Conservation (phyloP, 2,888 invertebrate genomes). For the Dolichomitus sp. region DNA sequence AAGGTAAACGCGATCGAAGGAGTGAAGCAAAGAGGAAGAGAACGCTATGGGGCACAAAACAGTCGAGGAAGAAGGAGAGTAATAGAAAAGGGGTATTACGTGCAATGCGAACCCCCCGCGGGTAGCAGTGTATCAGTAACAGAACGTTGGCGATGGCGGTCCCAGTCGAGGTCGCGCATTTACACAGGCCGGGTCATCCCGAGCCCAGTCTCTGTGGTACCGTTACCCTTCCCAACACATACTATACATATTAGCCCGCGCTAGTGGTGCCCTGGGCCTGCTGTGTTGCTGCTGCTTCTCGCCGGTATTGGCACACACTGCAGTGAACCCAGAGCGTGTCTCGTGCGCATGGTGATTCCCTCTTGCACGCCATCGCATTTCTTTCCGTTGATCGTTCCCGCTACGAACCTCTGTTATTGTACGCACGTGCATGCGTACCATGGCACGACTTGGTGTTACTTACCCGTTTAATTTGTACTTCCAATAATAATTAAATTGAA, state of each 20-base stretch:
- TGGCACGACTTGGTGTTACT: conserved; percentile 16
- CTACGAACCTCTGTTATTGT: not conserved
- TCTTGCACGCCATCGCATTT: conserved; percentile 54
- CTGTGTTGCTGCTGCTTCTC: conserved; percentile 3
- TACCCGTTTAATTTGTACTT: conserved; percentile 26
- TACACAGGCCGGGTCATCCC: conserved; percentile 84
- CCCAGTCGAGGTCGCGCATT: conserved; percentile 82
- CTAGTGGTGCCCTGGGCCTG: not conserved
- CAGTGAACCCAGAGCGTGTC: not conserved
- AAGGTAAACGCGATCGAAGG: conserved; percentile 19
- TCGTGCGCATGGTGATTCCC: conserved; percentile 68
- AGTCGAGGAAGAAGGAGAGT: conserved; percentile 30
- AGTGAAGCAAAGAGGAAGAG: conserved; percentile 30
- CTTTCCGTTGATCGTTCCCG: conserved; percentile 41
- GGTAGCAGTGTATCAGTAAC: conserved; percentile 63
- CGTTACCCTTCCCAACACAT: conserved; percentile 77
- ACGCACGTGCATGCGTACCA: conserved; percentile 7
- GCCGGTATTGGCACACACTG: not conserved
- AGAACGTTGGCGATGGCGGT: conserved; percentile 62
- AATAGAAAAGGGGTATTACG: conserved; percentile 53
- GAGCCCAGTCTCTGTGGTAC: conserved; percentile 78
- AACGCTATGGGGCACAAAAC: conserved; percentile 15
- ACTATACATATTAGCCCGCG: conserved; percentile 50
- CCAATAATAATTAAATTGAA: not conserved
- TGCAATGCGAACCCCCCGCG: conserved; percentile 67